These are phyloP conservation scores for Drosophila nigrodunni DNA, from an alignment of 1,140 invertebrate species.

Conservation along the genomic window DNA sequence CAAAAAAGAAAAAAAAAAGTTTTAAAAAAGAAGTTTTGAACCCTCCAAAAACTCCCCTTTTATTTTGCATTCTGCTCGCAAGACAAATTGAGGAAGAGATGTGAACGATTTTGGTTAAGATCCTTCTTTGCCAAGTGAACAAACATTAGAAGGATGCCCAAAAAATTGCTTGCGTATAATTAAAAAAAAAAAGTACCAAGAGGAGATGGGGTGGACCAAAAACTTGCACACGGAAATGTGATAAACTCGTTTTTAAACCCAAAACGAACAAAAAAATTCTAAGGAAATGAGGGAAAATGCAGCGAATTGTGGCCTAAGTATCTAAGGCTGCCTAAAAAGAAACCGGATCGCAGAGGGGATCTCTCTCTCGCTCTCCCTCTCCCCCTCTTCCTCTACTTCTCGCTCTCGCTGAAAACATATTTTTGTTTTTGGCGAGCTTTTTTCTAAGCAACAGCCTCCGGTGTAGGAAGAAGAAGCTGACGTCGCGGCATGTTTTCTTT, in stretches of 20 bases:
- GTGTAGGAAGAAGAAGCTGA: not conserved
- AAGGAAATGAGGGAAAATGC: slow-evolving; percentile 36
- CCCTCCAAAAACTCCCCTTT: not conserved
- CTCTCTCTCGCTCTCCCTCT: slow-evolving; percentile 14
- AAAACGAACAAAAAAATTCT: slow-evolving; percentile 29
- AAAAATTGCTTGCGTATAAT: slow-evolving; percentile 55
- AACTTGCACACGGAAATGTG: slow-evolving; percentile 64
- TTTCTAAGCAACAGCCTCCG: slow-evolving; percentile 68
- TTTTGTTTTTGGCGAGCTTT: slow-evolving; percentile 14
- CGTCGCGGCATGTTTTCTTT: slow-evolving; percentile 77
- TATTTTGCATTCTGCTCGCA: not conserved
- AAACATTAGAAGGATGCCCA: slow-evolving; percentile 65
- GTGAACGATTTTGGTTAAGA: no score
- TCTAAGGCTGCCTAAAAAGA: slow-evolving; percentile 45
- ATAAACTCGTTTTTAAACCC: slow-evolving; percentile 68
- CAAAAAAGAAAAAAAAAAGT: no score
- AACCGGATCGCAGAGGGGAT: slow-evolving; percentile 25
- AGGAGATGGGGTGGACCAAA: not conserved
- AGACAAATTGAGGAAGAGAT: slow-evolving; percentile 59
- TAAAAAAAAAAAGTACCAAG: slow-evolving; percentile 56
- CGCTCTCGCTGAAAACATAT: no score
- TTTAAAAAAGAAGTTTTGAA: no score
- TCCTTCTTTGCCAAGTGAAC: slow-evolving; percentile 56
- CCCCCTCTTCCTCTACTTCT: slow-evolving; percentile 31
- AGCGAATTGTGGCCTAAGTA: slow-evolving; percentile 35